Conservation (phyloP, 1,140 invertebrate genomes). For the Drosophila repleta region DNA sequence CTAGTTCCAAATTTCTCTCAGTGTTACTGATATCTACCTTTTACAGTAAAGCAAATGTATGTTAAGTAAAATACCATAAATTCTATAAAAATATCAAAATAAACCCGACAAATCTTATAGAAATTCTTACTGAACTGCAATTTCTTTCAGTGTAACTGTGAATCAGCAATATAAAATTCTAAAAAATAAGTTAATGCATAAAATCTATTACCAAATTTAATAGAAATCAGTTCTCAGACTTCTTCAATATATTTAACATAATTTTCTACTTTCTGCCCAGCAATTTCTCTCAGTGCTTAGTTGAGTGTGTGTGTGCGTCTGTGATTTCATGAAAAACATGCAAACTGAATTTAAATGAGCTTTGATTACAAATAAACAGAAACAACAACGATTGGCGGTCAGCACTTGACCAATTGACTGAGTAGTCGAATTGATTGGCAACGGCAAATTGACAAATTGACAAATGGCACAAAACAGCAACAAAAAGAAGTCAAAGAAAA, state of each 20-base stretch:
- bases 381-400: conserved; percentile 55
- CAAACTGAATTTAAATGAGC: conserved; percentile 77
- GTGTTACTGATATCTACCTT: too few relatives aligned
- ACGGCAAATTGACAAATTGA: conserved; percentile 35
- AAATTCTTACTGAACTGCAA: too few relatives aligned
- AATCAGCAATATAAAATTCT: too few relatives aligned
- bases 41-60: too few relatives aligned
- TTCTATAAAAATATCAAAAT: too few relatives aligned
- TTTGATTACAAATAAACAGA: conserved; percentile 70
- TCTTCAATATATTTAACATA: background rate
- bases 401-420: conserved; percentile 78
- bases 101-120: too few relatives aligned
- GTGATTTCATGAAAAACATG: conserved; percentile 76
- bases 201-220: too few relatives aligned
- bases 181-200: too few relatives aligned
- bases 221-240: background rate
- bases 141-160: too few relatives aligned
- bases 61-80: too few relatives aligned
- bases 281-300: conserved; percentile 28
- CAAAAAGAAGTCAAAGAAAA: background rate
- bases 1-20: too few relatives aligned
- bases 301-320: conserved; percentile 40
- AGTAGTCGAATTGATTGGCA: conserved; percentile 64
- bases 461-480: conserved; percentile 34
- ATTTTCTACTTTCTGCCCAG: background rate